A percentile compares a stretch with the other conserved stretches of the same genome.
Evolutionary conservation across 1,140 invertebrate species (phyloP).

Genomic region (Apis laboriosa): DNA sequence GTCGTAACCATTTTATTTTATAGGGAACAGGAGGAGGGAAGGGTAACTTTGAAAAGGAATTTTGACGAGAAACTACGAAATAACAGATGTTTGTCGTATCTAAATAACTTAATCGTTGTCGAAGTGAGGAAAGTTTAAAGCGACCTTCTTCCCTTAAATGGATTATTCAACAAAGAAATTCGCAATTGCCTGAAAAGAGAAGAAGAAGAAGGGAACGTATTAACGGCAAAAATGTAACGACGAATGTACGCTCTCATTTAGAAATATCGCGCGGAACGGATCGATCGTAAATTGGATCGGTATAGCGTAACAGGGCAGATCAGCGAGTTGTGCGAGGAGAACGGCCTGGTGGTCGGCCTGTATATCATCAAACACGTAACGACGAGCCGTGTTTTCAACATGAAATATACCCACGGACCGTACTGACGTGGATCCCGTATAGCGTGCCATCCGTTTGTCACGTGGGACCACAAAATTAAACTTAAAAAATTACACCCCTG

Average conservation of each 20-base stretch:
- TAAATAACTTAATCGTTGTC: too few relatives aligned
- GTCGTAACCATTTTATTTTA: too few relatives aligned
- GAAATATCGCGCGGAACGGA: background rate
- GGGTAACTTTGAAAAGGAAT: too few relatives aligned
- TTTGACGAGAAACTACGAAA: too few relatives aligned
- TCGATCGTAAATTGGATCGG: background rate
- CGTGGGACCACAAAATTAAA: constrained; percentile 65
- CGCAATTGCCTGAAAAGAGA: too few relatives aligned
- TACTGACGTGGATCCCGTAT: constrained; percentile 21
- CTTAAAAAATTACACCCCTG: constrained; percentile 66
- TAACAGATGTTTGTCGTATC: too few relatives aligned
- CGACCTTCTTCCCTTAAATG: too few relatives aligned
- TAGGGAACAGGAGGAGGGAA: too few relatives aligned
- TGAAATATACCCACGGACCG: constrained; percentile 52
- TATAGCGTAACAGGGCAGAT: background rate
- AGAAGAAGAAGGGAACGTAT: too few relatives aligned
- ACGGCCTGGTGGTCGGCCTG: constrained; percentile 1
- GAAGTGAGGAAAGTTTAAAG: too few relatives aligned
- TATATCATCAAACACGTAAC: constrained; percentile 53
- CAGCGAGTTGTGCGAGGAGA: background rate
- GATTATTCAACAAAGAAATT: too few relatives aligned
- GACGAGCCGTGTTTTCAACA: constrained; percentile 46
- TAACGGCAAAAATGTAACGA: too few relatives aligned
- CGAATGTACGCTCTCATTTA: background rate
- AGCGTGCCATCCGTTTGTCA: constrained; percentile 58